Conservation (phyloP, 2,113 vertebrate genomes). For the Solea senegalensis region DNA sequence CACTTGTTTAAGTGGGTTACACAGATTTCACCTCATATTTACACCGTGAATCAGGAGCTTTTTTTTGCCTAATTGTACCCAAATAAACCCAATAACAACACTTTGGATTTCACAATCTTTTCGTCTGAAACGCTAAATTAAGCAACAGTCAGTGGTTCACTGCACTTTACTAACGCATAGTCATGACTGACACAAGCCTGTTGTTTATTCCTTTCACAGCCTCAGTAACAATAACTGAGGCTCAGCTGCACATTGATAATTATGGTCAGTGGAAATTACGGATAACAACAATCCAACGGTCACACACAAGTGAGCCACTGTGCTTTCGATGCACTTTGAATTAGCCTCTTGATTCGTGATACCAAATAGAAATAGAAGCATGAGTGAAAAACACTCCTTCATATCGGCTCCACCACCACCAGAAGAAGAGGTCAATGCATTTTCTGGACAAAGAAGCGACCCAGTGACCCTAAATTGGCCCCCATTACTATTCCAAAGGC, state of each 20-base stretch:
- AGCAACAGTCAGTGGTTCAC: background rate
- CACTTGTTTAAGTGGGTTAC: too few species aligned
- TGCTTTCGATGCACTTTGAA: background rate
- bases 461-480: too few species aligned
- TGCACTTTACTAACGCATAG: background rate
- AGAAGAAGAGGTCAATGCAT: too few species aligned
- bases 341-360: background rate
- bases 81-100: too few species aligned
- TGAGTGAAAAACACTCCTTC: too few species aligned
- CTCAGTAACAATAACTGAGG: background rate
- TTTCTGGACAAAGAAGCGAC: too few species aligned
- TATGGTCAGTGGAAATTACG: constrained; percentile 7
- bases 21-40: too few species aligned
- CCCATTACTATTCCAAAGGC: too few species aligned
- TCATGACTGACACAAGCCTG: background rate
- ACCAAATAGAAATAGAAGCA: background rate
- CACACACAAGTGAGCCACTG: background rate
- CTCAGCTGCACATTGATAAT: background rate
- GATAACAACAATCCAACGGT: constrained; percentile 3
- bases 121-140: background rate
- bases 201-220: background rate
- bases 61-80: too few species aligned
- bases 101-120: too few species aligned
- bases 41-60: too few species aligned
- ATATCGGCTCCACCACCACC: too few species aligned